Evolutionary conservation across 2,797 vertebrate genomes (phyloP).

Genomic region (Etheostoma nigrum): DNA sequence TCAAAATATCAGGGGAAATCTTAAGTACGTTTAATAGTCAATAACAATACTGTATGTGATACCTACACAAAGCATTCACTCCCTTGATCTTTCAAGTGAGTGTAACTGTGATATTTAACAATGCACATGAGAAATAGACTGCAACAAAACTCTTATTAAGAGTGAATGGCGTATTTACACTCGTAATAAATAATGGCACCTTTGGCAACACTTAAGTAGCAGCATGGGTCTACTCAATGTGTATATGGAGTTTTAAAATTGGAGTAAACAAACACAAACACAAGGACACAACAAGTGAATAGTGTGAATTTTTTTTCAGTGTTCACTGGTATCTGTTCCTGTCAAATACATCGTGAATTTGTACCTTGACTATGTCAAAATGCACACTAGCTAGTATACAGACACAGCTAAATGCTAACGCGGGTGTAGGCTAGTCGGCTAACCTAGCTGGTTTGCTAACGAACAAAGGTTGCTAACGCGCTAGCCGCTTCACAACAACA

Average conservation of each 20-base stretch:
- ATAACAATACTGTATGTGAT: neutral
- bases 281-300: neutral
- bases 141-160: neutral
- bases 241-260: neutral
- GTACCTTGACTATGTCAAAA: neutral
- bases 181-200: neutral
- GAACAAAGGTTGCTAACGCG: conserved; percentile 83
- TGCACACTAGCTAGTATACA: neutral
- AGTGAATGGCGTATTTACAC: neutral
- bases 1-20: neutral
- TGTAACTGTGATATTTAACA: neutral
- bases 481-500: conserved; percentile 63
- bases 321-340: too few species aligned
- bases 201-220: neutral
- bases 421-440: conserved; percentile 12
- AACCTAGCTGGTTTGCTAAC: conserved; percentile 70
- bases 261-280: neutral
- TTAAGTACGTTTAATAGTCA: neutral
- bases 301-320: rapidly evolving
- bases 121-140: too few species aligned
- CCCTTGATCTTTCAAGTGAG: neutral
- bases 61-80: neutral
- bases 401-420: conserved; percentile 14
- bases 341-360: too few species aligned
- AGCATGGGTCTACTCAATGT: neutral